A percentile compares a stretch with the other conserved stretches of the same genome.
These are phyloP conservation scores for Montipora cactus DNA, from an alignment of 64 coral and sea anemone genomes.

Conservation along the genomic window DNA sequence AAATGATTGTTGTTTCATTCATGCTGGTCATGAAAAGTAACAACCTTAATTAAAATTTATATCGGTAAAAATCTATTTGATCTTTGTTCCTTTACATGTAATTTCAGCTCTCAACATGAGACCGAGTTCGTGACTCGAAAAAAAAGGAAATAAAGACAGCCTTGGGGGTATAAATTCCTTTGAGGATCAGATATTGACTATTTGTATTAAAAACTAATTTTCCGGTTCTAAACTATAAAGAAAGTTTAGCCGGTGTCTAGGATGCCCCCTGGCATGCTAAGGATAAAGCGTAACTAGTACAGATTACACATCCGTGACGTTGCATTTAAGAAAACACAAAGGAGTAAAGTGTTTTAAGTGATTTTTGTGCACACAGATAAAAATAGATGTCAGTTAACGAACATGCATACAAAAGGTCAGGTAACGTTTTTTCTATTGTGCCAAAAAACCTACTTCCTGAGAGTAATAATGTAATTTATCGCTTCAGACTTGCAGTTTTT, in stretches of 20 bases:
- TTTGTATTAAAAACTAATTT: conserved; percentile 45
- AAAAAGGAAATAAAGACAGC: background rate
- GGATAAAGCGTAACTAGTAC: background rate
- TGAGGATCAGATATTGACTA: background rate
- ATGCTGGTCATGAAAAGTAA: background rate
- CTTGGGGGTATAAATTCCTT: background rate
- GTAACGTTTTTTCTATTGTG: background rate
- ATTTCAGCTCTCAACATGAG: background rate
- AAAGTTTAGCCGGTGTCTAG: background rate
- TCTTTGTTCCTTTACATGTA: background rate
- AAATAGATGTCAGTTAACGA: background rate
- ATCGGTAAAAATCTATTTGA: background rate
- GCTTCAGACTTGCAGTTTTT: background rate
- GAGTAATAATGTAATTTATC: background rate
- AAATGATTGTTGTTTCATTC: background rate
- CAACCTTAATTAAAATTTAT: background rate
- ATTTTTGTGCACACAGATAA: background rate
- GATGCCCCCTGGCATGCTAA: background rate
- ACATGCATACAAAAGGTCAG: background rate
- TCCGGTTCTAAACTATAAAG: conserved; percentile 17
- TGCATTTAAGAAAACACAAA: too few relatives aligned
- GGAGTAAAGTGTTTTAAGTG: background rate
- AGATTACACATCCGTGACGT: too few relatives aligned
- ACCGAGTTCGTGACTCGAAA: background rate
- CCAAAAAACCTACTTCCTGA: background rate